Percentiles rank a stretch among this genome's conserved stretches.
Evolutionary conservation across 37 sponge, comb jelly and placozoan genomes (phyloP).

Genomic region (Bolinopsis microptera): DNA sequence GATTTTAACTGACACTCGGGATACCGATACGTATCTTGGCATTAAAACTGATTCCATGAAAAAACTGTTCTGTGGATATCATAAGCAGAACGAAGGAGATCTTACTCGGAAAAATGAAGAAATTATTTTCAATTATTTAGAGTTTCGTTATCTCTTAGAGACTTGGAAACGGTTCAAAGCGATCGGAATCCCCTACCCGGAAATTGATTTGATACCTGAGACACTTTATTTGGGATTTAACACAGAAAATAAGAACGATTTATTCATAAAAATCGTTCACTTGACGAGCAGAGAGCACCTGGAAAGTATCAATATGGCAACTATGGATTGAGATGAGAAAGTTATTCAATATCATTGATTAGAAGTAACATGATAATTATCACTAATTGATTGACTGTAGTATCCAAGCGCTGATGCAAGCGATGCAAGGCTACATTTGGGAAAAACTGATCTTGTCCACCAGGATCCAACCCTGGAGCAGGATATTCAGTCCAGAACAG

Average conservation of each 20-base stretch:
- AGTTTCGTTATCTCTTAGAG: background rate
- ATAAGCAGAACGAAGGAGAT: background rate
- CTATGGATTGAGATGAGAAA: background rate
- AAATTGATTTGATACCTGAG: background rate
- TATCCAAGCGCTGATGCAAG: too few species aligned
- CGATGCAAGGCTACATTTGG: too few species aligned
- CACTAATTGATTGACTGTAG: too few species aligned
- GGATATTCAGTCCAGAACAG: too few species aligned
- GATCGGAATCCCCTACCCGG: background rate
- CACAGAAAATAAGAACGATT: background rate
- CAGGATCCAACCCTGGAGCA: too few species aligned
- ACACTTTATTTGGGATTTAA: background rate
- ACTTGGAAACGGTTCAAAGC: background rate
- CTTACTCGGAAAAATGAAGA: background rate
- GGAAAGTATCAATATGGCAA: background rate
- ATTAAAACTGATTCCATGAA: background rate
- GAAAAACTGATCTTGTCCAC: too few species aligned
- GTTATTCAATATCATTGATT: too few species aligned
- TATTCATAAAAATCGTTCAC: background rate
- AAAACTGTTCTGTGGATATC: background rate
- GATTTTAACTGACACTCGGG: background rate
- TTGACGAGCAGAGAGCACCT: background rate
- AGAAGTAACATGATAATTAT: too few species aligned
- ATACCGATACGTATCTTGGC: background rate
- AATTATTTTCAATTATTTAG: background rate